These are phyloP conservation scores for Ceratothoa steindachneri DNA, from an alignment of 2,888 invertebrate genomes.

Conservation along the genomic window DNA sequence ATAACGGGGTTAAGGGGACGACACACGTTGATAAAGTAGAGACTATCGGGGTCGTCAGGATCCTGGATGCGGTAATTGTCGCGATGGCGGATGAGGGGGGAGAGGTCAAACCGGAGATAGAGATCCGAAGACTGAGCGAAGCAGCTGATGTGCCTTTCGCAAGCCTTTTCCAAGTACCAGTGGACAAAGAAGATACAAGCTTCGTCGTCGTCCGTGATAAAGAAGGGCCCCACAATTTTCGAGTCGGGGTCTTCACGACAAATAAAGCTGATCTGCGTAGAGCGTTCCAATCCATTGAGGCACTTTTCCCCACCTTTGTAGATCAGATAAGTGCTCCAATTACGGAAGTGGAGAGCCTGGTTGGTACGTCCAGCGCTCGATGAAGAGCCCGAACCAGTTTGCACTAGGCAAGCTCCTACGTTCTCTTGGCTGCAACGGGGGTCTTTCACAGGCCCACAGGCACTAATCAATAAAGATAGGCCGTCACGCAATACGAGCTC, in stretches of 20 bases:
- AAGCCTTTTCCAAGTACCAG: slow-evolving; percentile 41
- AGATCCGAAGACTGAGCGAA: slow-evolving; percentile 30
- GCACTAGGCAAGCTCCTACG: slow-evolving; percentile 25
- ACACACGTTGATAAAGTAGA: slow-evolving; percentile 41
- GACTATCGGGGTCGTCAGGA: slow-evolving; percentile 26
- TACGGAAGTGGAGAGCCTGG: slow-evolving; percentile 26
- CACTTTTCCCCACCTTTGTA: slow-evolving; percentile 32
- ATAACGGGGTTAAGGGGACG: slow-evolving; percentile 37
- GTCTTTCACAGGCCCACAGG: slow-evolving; percentile 29
- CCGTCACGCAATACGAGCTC: slow-evolving; percentile 12
- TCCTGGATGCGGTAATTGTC: slow-evolving; percentile 31
- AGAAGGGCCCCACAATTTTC: slow-evolving; percentile 25
- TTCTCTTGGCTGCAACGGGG: slow-evolving; percentile 17
- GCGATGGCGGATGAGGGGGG: slow-evolving; percentile 29
- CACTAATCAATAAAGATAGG: slow-evolving; percentile 22
- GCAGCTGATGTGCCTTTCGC: slow-evolving; percentile 35
- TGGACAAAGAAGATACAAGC: slow-evolving; percentile 35
- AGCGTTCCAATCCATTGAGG: slow-evolving; percentile 16
- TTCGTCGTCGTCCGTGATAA: slow-evolving; percentile 30
- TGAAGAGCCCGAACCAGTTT: not conserved
- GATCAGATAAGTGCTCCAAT: slow-evolving; percentile 27
- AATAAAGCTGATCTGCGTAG: slow-evolving; percentile 41
- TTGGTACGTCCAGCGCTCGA: slow-evolving; percentile 31
- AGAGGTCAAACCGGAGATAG: slow-evolving; percentile 26
- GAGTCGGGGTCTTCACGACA: slow-evolving; percentile 36